Conservation (phyloP, 2,113 vertebrate species). For the Eupsittula cactorum region DNA sequence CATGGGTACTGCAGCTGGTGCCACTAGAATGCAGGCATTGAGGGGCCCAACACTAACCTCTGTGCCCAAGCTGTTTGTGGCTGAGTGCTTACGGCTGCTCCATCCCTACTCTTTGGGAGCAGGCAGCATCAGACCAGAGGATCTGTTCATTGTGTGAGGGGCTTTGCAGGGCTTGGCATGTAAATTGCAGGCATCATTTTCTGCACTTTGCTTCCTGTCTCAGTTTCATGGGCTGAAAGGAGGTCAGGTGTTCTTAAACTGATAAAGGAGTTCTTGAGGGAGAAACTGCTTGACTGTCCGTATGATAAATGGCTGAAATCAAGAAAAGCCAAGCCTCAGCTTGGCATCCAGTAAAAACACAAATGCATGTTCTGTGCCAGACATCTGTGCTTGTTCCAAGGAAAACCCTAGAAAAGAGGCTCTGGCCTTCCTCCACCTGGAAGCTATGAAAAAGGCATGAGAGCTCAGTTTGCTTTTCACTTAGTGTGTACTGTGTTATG, state of each 20-base stretch:
- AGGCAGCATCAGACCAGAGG: rapidly evolving
- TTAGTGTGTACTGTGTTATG: neutral
- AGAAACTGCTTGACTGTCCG: neutral
- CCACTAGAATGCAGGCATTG: rapidly evolving
- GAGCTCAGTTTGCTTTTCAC: neutral
- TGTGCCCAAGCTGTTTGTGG: neutral
- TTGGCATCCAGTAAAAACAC: conserved; percentile 21
- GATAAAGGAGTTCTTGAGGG: neutral
- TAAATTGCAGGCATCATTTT: neutral
- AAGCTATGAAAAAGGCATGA: conserved; percentile 16
- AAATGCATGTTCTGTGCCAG: neutral
- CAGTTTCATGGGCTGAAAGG: neutral
- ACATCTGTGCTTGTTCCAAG: conserved; percentile 38
- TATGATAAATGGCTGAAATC: neutral
- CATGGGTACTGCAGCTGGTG: rapidly evolving
- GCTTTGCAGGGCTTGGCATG: neutral
- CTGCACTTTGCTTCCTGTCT: neutral
- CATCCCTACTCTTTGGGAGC: rapidly evolving
- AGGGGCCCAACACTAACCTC: too few species aligned
- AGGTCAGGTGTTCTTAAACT: neutral
- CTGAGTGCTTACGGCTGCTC: neutral
- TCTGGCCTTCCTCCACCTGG: conserved; percentile 42
- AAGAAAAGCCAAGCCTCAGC: neutral
- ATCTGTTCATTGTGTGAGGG: rapidly evolving
- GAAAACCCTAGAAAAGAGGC: neutral